These are phyloP conservation scores for Cataglyphis cursor DNA, from an alignment of 2,888 invertebrate genomes.

Conservation along the genomic window DNA sequence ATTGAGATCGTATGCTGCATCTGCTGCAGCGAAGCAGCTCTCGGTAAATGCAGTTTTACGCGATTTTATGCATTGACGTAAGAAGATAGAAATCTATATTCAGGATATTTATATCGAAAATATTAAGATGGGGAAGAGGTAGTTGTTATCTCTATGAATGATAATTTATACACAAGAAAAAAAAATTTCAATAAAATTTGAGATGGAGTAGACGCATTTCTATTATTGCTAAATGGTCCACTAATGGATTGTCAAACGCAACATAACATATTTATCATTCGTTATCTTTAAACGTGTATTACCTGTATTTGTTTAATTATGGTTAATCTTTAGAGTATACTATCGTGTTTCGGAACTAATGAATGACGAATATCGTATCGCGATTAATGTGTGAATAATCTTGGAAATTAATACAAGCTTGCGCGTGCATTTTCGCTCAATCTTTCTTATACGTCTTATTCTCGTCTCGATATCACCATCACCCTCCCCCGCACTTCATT, in stretches of 20 bases:
- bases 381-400: constrained; percentile 72
- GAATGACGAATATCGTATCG: constrained; percentile 64
- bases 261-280: background rate
- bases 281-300: background rate
- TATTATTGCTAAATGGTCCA: background rate
- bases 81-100: constrained; percentile 7
- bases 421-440: background rate
- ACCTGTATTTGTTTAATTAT: background rate
- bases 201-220: background rate
- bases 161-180: background rate
- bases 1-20: constrained; percentile 21
- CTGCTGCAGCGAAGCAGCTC: constrained; percentile 1
- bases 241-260: background rate
- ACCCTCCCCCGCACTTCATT: constrained; percentile 10
- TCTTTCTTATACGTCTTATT: constrained; percentile 41
- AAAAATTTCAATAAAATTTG: background rate
- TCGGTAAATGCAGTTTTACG: constrained; percentile 16
- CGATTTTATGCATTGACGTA: constrained; percentile 25
- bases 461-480: constrained; percentile 25
- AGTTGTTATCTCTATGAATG: background rate
- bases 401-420: constrained; percentile 40
- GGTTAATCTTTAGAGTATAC: background rate
- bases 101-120: background rate
- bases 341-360: background rate
- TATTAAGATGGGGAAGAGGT: background rate